Evolutionary conservation across 2,113 vertebrate genomes (phyloP), one percentile per base, ranked within the genome.

Genomic region (Bombycilla garrulus): DNA sequence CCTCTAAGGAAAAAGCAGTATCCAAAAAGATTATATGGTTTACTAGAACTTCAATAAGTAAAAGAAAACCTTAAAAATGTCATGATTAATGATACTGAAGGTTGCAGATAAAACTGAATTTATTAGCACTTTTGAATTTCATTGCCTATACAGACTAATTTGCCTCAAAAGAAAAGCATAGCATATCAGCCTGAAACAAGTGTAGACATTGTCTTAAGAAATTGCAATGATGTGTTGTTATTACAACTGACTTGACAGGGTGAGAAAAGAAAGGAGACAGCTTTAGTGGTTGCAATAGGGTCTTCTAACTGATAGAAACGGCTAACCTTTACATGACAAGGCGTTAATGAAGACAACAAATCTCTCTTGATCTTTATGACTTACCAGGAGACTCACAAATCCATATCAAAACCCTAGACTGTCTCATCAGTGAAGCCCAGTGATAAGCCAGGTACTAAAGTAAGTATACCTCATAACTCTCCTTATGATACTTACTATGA

Each of bases 321-420:
- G 8, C 60, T 54, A 87, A 87, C 29, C 50, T 89, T 58, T 28
- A 73, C n/a, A 72, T 53, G 70, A 78, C 33, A 12, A 87, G 35
- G 48, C 48, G 47, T 70, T 91, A 86, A 91, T 84, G 73, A 92
- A 54, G 22, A 61, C 86, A 84, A 71, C 44, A 95, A 91, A 94
- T 91, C 73, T 89, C 73, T 79, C 56, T 81, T 84, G 64, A 78
- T 92, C 56, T 50, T 91, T 91, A 62, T 71, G 53, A 50, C 51
- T 62, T 56, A 44, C 4, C 45, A 76, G 31, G 42, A 90, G 61
- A 71, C 56, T 58, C 76, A 77, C 18, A 86, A 87, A 89, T 74
- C 35, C 54, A 48, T 24, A 42, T 53, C 89, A 91, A 54, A 92
- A 56, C 26, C 38, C 57, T 58, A 81, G 48, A 54, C 53, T 67